phyloP scores from a whole-genome alignment of 2,888 invertebrate species.

The Osedax fenrisi region DNA sequence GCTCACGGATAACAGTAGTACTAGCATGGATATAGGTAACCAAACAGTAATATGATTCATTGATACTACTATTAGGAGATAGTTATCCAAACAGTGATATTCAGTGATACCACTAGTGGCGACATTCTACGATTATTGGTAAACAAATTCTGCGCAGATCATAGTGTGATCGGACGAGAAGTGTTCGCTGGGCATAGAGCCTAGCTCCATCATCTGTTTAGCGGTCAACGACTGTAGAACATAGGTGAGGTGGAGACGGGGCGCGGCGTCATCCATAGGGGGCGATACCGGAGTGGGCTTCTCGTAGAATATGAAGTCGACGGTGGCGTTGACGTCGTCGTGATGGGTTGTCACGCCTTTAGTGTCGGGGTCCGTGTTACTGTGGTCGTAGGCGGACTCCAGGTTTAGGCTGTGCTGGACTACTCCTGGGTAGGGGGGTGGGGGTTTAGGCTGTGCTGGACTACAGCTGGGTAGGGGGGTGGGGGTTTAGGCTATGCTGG shows the following conservation, averaged over 20 bases:
- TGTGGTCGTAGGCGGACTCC: slow-evolving; percentile 60
- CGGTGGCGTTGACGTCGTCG: slow-evolving; percentile 59
- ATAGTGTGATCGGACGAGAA: slow-evolving; percentile 46
- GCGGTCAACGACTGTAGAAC: slow-evolving; percentile 59
- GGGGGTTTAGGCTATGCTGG: slow-evolving; percentile 57
- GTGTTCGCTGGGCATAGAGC: slow-evolving; percentile 61
- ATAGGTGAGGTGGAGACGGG: slow-evolving; percentile 14
- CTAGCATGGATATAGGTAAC: no score
- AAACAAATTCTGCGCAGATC: slow-evolving; percentile 42
- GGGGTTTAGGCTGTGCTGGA: slow-evolving; percentile 59
- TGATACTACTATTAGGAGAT: no score
- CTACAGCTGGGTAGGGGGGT: slow-evolving; percentile 52
- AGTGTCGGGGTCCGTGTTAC: slow-evolving; percentile 35
- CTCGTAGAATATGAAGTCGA: slow-evolving; percentile 77
- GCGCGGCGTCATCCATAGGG: slow-evolving; percentile 53
- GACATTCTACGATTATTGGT: no score
- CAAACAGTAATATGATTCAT: no score
- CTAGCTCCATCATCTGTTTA: slow-evolving; percentile 55
- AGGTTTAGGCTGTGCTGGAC: slow-evolving; percentile 62
- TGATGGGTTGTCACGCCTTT: slow-evolving; percentile 68
- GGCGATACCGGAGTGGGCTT: slow-evolving; percentile 24
- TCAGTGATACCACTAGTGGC: no score
- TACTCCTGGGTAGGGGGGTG: slow-evolving; percentile 51
- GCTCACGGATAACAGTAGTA: no score
- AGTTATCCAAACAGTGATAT: no score